These are phyloP conservation scores for Thinocorus orbignyianus DNA, from an alignment of 2,113 vertebrate genomes.

Conservation along the genomic window DNA sequence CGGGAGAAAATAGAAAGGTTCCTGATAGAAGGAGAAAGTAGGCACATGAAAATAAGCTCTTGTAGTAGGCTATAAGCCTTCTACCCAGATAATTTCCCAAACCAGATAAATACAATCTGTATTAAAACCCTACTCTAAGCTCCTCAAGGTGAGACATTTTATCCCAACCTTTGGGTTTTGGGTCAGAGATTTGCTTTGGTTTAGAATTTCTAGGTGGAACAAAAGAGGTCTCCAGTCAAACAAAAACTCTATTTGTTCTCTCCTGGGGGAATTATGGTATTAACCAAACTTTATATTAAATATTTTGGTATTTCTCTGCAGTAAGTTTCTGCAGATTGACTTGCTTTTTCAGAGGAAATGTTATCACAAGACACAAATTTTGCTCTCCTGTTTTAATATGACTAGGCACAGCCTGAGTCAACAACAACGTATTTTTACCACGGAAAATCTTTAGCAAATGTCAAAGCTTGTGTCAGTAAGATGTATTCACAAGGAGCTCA, in stretches of 20 bases:
- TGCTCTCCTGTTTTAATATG: not conserved
- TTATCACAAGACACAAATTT: not conserved
- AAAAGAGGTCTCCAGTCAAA: not conserved
- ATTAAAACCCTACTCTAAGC: not conserved
- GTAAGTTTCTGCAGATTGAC: not conserved
- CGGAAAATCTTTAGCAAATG: not conserved
- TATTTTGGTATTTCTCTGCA: not conserved
- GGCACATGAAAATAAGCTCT: not conserved
- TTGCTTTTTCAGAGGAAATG: not conserved
- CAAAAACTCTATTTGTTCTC: not conserved
- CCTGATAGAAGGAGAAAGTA: not conserved
- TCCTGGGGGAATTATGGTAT: not conserved
- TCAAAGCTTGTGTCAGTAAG: not conserved
- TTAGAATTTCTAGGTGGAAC: not conserved
- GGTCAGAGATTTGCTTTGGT: not conserved
- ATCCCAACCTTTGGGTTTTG: not conserved
- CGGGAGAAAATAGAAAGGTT: not conserved
- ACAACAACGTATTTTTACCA: not conserved
- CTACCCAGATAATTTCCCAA: not conserved
- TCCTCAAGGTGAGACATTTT: not conserved
- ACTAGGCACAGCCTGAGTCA: not conserved
- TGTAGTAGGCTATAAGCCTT: not conserved
- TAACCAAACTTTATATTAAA: not conserved
- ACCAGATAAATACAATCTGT: not conserved
- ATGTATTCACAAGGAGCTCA: not conserved